Evolutionary conservation across 2,113 vertebrate species (phyloP).

Genomic region (Rousettus leschenaultii): DNA sequence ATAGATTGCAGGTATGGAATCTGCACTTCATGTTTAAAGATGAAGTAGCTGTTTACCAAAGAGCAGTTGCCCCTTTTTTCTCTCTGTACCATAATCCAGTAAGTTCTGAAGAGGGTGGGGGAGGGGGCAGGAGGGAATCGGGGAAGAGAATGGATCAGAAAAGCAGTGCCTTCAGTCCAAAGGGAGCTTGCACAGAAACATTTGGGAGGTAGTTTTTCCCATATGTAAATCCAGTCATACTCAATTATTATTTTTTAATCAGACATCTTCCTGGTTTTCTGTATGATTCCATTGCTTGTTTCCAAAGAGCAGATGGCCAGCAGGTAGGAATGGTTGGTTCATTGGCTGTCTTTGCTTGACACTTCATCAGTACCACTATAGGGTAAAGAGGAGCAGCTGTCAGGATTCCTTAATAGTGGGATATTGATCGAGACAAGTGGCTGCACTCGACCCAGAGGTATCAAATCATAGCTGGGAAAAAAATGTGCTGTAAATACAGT

Average conservation of each 20-base stretch:
- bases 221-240: neutral
- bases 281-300: neutral
- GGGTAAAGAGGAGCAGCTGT: neutral
- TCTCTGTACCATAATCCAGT: neutral
- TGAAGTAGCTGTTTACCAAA: slow-evolving; percentile 14
- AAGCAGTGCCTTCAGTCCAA: neutral
- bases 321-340: neutral
- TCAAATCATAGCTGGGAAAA: neutral
- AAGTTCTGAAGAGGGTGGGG: neutral
- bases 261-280: neutral
- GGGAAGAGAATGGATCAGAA: neutral
- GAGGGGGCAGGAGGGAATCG: neutral
- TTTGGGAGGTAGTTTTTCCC: neutral
- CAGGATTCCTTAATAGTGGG: neutral
- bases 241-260: neutral
- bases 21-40: neutral
- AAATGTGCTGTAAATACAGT: neutral
- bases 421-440: neutral
- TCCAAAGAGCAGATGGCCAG: neutral
- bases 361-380: neutral
- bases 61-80: neutral
- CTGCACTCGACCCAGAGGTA: neutral
- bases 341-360: neutral
- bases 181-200: neutral
- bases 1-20: neutral